phyloP scores from a whole-genome alignment of 2,113 vertebrate genomes.

The Melanerpes aurifrons region DNA sequence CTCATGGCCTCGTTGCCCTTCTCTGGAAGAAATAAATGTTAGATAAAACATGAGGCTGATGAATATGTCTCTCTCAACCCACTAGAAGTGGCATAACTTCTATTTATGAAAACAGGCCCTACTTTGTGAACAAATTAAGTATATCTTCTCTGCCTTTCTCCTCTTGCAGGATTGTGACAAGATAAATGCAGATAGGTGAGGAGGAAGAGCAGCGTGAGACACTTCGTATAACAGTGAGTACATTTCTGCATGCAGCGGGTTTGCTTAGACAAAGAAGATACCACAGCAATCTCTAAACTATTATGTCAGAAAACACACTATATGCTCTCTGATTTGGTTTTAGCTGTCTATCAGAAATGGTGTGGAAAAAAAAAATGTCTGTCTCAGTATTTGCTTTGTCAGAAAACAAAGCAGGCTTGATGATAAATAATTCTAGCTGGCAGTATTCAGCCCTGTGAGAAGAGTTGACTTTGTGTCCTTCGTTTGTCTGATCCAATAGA shows the following conservation, averaged over 20 bases:
- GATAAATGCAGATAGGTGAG: neutral
- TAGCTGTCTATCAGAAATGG: neutral
- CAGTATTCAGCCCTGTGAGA: neutral
- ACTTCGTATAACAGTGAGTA: neutral
- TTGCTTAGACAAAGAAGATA: neutral
- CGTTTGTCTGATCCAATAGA: neutral
- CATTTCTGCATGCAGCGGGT: neutral
- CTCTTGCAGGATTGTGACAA: neutral
- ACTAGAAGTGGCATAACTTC: neutral
- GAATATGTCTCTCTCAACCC: neutral
- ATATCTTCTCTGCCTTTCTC: neutral
- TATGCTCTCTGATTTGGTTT: neutral
- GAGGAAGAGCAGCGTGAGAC: neutral
- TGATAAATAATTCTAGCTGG: neutral
- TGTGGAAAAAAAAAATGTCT: neutral
- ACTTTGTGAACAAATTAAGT: neutral
- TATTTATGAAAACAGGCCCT: neutral
- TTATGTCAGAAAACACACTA: neutral
- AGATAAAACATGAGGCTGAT: neutral
- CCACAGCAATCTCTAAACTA: neutral
- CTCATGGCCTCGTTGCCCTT: no score
- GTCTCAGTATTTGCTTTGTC: neutral
- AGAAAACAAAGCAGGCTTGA: neutral
- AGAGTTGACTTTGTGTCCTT: neutral
- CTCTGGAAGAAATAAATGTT: neutral